Percentiles rank a stretch among this genome's conserved stretches.
Evolutionary conservation across 2,888 invertebrate species (phyloP).

Genomic region (Cerceris rybyensis): DNA sequence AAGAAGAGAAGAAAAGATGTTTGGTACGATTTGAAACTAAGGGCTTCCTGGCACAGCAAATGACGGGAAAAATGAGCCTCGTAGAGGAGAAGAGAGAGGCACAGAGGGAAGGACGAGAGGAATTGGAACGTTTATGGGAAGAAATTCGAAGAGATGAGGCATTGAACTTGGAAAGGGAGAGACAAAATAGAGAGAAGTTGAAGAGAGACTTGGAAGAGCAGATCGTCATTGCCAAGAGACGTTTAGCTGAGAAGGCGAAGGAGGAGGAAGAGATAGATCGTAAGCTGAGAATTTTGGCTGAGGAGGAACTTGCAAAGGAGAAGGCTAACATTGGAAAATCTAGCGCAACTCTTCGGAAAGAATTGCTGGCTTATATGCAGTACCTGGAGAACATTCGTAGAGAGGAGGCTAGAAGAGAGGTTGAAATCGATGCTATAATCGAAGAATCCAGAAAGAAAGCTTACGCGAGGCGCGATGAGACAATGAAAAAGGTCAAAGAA

Average conservation of each 20-base stretch:
- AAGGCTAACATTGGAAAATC: constrained; percentile 46
- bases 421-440: constrained; percentile 64
- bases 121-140: constrained; percentile 63
- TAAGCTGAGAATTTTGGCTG: constrained; percentile 51
- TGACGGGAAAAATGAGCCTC: constrained; percentile 67
- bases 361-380: constrained; percentile 69
- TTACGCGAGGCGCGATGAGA: constrained; percentile 53
- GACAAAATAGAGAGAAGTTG: constrained; percentile 60
- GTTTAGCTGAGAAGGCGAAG: constrained; percentile 63
- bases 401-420: constrained; percentile 61
- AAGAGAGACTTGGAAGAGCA: constrained; percentile 73
- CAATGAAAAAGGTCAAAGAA: constrained; percentile 55
- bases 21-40: constrained; percentile 37
- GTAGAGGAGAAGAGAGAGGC: constrained; percentile 63
- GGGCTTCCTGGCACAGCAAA: constrained; percentile 66
- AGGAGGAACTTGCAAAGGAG: constrained; percentile 67
- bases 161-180: constrained; percentile 58
- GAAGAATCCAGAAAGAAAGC: constrained; percentile 52
- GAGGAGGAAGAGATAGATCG: constrained; percentile 67
- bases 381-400: constrained; percentile 68
- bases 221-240: constrained; percentile 59
- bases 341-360: constrained; percentile 64
- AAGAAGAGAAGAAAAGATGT: constrained; percentile 57
- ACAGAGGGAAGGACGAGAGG: constrained; percentile 67
- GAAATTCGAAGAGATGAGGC: constrained; percentile 62